Evolutionary conservation across 2,113 vertebrate genomes (phyloP).

Genomic region (Dicerorhinus sumatrensis): DNA sequence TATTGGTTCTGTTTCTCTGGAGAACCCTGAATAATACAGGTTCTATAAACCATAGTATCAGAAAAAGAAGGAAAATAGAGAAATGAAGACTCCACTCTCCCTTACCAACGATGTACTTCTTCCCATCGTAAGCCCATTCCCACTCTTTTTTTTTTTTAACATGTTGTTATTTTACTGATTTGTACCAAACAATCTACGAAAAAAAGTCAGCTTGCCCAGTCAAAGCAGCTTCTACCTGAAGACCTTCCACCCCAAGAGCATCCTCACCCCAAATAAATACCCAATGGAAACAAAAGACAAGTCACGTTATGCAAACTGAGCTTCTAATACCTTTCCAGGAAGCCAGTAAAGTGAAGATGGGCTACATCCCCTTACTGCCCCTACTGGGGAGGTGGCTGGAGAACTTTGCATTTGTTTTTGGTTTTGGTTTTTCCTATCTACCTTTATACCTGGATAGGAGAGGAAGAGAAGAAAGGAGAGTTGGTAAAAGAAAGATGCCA

Average conservation of each 20-base stretch:
- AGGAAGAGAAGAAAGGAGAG: neutral
- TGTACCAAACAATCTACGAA: neutral
- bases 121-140: neutral
- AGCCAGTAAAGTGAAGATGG: neutral
- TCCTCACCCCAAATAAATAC: neutral
- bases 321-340: neutral
- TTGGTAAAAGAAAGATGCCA: neutral
- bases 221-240: neutral
- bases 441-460: neutral
- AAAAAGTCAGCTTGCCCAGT: neutral
- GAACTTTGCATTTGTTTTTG: neutral
- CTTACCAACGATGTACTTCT: neutral
- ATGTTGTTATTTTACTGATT: neutral
- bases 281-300: slow-evolving; percentile 46
- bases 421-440: neutral
- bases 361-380: neutral
- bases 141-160: neutral
- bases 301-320: neutral
- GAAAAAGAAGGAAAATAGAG: slow-evolving; percentile 17
- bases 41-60: neutral
- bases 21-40: neutral
- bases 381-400: neutral
- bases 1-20: neutral
- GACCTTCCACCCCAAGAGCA: neutral
- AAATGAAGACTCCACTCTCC: neutral